Evolutionary conservation across 2,888 invertebrate genomes (phyloP).

Genomic region (Cheilosia soror): DNA sequence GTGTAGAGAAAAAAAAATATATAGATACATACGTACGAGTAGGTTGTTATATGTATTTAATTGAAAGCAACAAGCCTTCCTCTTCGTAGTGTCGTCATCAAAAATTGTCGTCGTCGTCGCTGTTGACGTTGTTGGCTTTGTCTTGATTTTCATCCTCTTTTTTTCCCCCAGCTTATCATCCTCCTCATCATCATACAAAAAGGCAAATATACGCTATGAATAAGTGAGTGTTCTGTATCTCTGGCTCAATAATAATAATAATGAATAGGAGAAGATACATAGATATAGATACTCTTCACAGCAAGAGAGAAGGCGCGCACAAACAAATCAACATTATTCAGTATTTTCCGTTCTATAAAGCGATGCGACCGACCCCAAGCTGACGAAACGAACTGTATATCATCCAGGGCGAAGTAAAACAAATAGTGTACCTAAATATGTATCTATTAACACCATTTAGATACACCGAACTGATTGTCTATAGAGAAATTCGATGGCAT

Average conservation of each 20-base stretch:
- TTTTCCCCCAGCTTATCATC: not conserved
- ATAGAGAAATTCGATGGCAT: not conserved
- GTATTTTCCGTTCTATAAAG: constrained; percentile 10
- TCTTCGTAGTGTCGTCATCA: constrained; percentile 45
- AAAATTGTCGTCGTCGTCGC: constrained; percentile 6
- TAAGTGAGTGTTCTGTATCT: constrained; percentile 47
- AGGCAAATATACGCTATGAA: constrained; percentile 24
- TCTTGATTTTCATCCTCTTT: constrained; percentile 2
- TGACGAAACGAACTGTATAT: constrained; percentile 17
- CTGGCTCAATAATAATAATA: constrained; percentile 47
- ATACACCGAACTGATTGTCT: constrained; percentile 19
- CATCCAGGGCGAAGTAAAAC: constrained; percentile 1
- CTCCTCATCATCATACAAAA: constrained; percentile 18
- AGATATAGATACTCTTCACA: constrained; percentile 3
- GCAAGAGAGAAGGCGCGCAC: constrained; percentile 12
- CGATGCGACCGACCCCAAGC: not conserved
- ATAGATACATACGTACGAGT: not conserved
- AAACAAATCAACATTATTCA: constrained; percentile 15
- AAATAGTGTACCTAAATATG: constrained; percentile 15
- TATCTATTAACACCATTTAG: constrained; percentile 44
- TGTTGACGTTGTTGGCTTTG: too few relatives aligned
- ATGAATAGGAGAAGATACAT: constrained; percentile 23
- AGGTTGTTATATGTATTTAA: constrained; percentile 4
- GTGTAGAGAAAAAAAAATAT: too few relatives aligned
- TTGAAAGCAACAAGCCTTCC: constrained; percentile 60